Conservation (phyloP, 2,113 vertebrate genomes). For the Seriola dumerili region DNA sequence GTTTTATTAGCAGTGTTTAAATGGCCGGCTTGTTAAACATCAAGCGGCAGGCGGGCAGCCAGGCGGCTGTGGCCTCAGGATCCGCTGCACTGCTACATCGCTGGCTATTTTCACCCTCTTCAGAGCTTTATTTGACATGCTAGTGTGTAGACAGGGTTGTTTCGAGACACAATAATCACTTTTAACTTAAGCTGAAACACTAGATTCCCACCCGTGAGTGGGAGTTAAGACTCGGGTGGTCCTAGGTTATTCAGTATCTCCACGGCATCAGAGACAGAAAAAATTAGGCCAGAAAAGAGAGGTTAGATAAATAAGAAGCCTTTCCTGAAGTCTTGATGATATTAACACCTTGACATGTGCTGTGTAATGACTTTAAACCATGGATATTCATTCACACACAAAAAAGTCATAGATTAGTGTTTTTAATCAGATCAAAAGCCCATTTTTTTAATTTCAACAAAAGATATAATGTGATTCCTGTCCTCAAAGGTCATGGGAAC, state of each 20-base stretch:
- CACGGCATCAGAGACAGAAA: constrained; percentile 22
- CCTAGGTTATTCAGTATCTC: constrained; percentile 53
- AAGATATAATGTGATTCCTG: constrained; percentile 19
- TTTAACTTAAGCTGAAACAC: constrained; percentile 71
- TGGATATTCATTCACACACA: not conserved
- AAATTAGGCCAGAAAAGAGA: not conserved
- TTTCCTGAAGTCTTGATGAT: constrained; percentile 10
- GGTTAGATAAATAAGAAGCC: constrained; percentile 25
- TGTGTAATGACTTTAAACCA: not conserved
- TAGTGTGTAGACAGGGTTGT: constrained; percentile 72
- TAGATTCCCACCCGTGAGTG: constrained; percentile 70
- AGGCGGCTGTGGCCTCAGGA: constrained; percentile 65
- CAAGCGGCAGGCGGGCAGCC: constrained; percentile 74
- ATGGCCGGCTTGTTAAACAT: constrained; percentile 84
- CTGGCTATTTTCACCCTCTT: constrained; percentile 78
- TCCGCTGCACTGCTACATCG: constrained; percentile 49
- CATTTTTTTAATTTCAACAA: not conserved
- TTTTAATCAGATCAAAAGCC: not conserved
- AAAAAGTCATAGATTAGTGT: not conserved
- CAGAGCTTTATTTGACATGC: constrained; percentile 78
- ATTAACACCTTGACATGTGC: constrained; percentile 1
- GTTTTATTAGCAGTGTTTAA: constrained; percentile 84
- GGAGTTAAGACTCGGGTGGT: constrained; percentile 64
- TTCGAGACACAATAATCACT: constrained; percentile 81
- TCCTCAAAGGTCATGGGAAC: constrained; percentile 58